These are phyloP conservation scores for Phasia obesa DNA, from an alignment of 2,888 invertebrate genomes.

Conservation along the genomic window DNA sequence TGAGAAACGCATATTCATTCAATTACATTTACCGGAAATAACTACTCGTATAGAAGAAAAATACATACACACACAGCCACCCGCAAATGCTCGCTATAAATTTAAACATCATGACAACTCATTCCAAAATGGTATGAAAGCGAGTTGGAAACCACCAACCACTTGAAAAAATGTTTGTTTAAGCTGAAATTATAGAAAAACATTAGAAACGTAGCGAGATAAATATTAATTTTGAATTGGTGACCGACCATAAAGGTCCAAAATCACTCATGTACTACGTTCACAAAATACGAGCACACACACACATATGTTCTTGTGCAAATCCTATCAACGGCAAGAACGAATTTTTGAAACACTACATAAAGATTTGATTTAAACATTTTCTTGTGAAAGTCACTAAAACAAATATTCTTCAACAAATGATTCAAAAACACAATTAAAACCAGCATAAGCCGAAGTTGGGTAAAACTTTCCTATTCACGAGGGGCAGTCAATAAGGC, in stretches of 20 bases:
- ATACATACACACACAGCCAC: not conserved
- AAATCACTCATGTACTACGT: not conserved
- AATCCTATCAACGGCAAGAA: not conserved
- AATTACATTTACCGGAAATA: constrained; percentile 61
- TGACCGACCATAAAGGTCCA: constrained; percentile 37
- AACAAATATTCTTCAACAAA: too few relatives aligned
- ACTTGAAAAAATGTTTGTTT: constrained; percentile 67
- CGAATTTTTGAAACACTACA: not conserved
- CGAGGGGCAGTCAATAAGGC: too few relatives aligned
- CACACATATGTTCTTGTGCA: not conserved
- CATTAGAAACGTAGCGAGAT: constrained; percentile 59
- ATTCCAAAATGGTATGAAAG: constrained; percentile 3
- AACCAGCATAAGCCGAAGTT: too few relatives aligned
- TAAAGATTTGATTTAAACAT: too few relatives aligned
- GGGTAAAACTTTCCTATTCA: too few relatives aligned
- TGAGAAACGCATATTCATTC: constrained; percentile 32
- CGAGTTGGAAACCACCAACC: constrained; percentile 41
- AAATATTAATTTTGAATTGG: constrained; percentile 67
- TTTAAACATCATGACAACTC: constrained; percentile 38
- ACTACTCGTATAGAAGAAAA: constrained; percentile 6
- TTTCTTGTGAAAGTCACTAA: too few relatives aligned
- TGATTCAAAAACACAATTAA: too few relatives aligned
- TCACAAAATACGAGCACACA: constrained; percentile 4
- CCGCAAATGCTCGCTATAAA: not conserved
- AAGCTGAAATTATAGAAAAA: constrained; percentile 69